Base-by-base conservation (phyloP, 2,888 invertebrate species). In the Leptinotarsa rubiginosa region DNA sequence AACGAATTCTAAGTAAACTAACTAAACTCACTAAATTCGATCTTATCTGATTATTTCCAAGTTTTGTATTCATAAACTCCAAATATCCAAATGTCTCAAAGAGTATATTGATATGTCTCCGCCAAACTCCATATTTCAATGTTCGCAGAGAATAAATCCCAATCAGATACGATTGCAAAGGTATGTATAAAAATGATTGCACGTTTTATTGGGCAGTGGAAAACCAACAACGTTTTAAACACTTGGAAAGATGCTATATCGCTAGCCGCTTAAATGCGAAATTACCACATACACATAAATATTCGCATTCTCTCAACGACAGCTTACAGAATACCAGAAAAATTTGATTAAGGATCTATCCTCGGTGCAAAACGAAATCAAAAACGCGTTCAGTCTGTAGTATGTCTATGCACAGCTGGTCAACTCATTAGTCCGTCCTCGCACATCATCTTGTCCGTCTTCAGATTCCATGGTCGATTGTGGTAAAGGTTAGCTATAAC, bases 311-410 rank as follows among this genome's bases (percentile, higher is more conserved):
- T 80, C 84, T 81, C 83, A 84, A 83, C 85, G 86, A 87, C 86
- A 86, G 86, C 85, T 83, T 83, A 85, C 86, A 86, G 85, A 85
- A 86, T 85, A 85, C 85, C 86, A 86, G 85, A 87, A 87, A 87
- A 87, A 86, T 87, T 87, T 87, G 87, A 87, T 87, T 87, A 87
- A 87, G 85, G 86, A 87, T 87, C 87, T 87, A 87, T 87, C 86
- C 86, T 83, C 85, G 83, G 83, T 81, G 81, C 81, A 84, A 85
- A 86, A 82, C 83, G 84, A 84, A 85, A 82, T 82, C 83, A 86
- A 87, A 87, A 87, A 84, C 84, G 82, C 84, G 83, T 83, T 81
- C 85, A 85, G 87, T 87, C 87, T 87, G 87, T 86, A 86, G 87
- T 86, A 85, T 86, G 87, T 87, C 87, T 87, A 86, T 84, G 84